Evolutionary conservation across 2,888 invertebrate species (phyloP).

Genomic region (Pseudeuparius sepicola): DNA sequence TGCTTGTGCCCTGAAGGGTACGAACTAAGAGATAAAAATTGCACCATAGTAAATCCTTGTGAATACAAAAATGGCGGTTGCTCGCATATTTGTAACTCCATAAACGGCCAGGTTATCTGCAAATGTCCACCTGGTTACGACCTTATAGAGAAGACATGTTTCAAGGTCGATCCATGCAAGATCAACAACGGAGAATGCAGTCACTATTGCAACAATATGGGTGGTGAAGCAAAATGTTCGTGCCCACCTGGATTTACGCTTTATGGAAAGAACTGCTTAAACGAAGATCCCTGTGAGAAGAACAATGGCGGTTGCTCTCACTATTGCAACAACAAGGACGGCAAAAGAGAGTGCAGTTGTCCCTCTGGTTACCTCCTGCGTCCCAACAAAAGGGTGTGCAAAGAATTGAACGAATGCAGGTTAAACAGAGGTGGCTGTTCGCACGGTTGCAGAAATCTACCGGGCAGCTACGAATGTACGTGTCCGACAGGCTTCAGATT

Average conservation of each 20-base stretch:
- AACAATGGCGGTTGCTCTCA: conserved; percentile 42
- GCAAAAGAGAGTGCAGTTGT: conserved; percentile 20
- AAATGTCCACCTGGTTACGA: conserved; percentile 39
- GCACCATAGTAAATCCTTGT: conserved; percentile 32
- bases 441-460: conserved; percentile 48
- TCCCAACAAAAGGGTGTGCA: conserved; percentile 39
- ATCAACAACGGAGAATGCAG: conserved; percentile 42
- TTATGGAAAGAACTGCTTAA: conserved; percentile 36
- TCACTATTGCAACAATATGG: conserved; percentile 41
- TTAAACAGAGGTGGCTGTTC: conserved; percentile 51
- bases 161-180: conserved; percentile 39
- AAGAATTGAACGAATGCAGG: conserved; percentile 49
- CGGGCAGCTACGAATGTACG: conserved; percentile 42
- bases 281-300: conserved; percentile 36
- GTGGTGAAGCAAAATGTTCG: conserved; percentile 45
- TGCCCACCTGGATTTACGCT: conserved; percentile 32
- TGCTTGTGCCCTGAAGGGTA: conserved; percentile 43
- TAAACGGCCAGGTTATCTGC: conserved; percentile 42
- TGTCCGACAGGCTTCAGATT: conserved; percentile 41
- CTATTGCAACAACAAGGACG: conserved; percentile 36
- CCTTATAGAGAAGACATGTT: conserved; percentile 31
- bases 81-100: conserved; percentile 43
- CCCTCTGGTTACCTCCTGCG: conserved; percentile 33
- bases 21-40: conserved; percentile 28
- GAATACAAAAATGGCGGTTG: conserved; percentile 37